These are phyloP conservation scores for Gasterosteus nipponicus DNA, from an alignment of 2,113 vertebrate species.

Conservation along the genomic window DNA sequence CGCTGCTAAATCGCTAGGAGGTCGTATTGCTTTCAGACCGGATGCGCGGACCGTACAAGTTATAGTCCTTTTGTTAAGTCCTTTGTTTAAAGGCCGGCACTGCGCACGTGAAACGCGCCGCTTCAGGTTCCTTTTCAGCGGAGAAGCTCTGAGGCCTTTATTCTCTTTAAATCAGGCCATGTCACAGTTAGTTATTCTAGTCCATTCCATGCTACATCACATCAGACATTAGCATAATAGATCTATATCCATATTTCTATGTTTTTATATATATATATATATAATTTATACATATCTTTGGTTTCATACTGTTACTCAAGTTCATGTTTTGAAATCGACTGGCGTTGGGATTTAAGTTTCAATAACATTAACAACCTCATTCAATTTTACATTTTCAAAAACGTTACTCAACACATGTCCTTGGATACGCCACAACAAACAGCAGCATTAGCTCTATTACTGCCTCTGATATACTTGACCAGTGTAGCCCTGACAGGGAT, in stretches of 20 bases:
- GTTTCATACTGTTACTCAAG: background rate
- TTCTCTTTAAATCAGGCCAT: background rate
- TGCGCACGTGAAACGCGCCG: too few species aligned
- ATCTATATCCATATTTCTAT: background rate
- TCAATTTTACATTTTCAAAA: background rate
- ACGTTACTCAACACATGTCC: background rate
- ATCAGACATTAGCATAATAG: too few species aligned
- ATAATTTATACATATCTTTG: background rate
- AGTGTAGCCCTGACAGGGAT: slow-evolving; percentile 56
- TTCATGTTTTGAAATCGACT: too few species aligned
- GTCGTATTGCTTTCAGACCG: background rate
- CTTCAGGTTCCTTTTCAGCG: too few species aligned
- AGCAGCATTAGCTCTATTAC: background rate
- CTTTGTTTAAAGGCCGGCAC: background rate
- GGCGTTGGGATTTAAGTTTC: background rate
- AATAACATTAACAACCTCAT: background rate
- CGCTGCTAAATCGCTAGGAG: background rate
- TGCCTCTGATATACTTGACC: slow-evolving; percentile 50
- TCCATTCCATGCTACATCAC: too few species aligned
- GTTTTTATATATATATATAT: background rate
- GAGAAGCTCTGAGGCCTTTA: background rate
- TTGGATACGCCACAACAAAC: background rate
- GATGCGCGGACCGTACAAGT: too few species aligned
- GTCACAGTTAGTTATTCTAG: too few species aligned
- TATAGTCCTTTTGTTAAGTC: background rate